phyloP scores from a whole-genome alignment of 2,797 vertebrate species.

The Carduelis carduelis region DNA sequence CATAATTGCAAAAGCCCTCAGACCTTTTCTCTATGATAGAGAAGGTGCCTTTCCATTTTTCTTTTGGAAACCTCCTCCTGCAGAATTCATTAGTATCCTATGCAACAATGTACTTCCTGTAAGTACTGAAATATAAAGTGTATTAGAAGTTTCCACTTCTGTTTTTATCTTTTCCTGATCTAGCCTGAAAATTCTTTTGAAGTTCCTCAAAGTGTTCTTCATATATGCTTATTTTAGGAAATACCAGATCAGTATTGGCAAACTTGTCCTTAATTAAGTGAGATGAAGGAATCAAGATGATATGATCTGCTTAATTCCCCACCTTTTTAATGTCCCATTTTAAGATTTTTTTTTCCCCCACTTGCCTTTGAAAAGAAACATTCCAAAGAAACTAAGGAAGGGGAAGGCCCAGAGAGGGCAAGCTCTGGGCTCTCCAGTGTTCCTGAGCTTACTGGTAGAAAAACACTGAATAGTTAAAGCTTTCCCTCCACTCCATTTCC shows the following conservation, averaged over 20 bases:
- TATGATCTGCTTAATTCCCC: background rate
- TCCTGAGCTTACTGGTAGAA: background rate
- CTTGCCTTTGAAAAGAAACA: background rate
- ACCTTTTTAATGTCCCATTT: constrained; percentile 8
- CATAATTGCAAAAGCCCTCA: background rate
- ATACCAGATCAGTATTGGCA: constrained; percentile 24
- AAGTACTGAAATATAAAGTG: constrained; percentile 34
- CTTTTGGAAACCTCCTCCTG: constrained; percentile 17
- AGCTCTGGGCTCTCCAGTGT: background rate
- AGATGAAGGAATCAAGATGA: constrained; percentile 27
- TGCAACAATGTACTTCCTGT: constrained; percentile 51
- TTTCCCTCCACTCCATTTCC: background rate
- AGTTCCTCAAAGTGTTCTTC: constrained; percentile 50
- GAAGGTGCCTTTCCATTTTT: background rate
- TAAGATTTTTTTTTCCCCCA: background rate
- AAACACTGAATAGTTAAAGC: background rate
- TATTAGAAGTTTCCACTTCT: constrained; percentile 53
- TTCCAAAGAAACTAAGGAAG: background rate
- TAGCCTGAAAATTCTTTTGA: constrained; percentile 52
- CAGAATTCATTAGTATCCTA: constrained; percentile 10
- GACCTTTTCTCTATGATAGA: background rate
- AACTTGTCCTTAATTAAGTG: constrained; percentile 36
- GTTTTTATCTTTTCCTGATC: constrained; percentile 66
- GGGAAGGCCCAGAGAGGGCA: background rate
- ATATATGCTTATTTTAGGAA: constrained; percentile 28